These are phyloP conservation scores for Petroica traversi DNA, from an alignment of 2,113 vertebrate genomes.

Conservation along the genomic window DNA sequence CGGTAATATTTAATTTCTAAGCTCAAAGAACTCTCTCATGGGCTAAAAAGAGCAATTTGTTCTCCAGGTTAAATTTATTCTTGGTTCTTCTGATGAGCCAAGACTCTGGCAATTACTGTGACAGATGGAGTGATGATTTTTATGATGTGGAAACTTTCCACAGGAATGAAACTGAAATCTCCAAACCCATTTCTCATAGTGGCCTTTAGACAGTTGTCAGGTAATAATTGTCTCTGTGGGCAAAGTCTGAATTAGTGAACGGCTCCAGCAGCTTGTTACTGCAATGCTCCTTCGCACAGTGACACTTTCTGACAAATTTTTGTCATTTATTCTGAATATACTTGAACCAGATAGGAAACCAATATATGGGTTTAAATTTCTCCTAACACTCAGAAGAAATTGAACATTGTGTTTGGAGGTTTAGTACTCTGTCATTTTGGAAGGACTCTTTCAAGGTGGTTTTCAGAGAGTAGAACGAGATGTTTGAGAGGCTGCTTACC, in stretches of 20 bases:
- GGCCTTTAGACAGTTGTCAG: neutral
- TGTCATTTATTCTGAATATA: neutral
- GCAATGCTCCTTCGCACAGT: neutral
- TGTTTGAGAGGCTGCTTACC: accelerated
- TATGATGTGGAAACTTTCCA: constrained; percentile 22
- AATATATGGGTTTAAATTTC: neutral
- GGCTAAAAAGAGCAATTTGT: neutral
- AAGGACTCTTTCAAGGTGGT: neutral
- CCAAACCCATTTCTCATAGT: neutral
- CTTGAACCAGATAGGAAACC: neutral
- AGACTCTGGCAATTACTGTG: constrained; percentile 11
- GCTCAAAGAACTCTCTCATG: neutral
- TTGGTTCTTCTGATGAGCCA: neutral
- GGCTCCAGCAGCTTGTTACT: neutral
- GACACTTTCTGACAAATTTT: neutral
- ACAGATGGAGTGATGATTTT: constrained; percentile 36
- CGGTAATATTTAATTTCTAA: constrained; percentile 1
- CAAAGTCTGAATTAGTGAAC: neutral
- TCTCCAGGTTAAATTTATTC: constrained; percentile 4
- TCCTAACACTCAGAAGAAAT: neutral
- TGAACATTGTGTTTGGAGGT: neutral
- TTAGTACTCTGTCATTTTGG: neutral
- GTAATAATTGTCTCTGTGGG: neutral
- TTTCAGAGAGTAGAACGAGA: neutral
- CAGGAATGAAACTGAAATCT: constrained; percentile 2